Percentiles rank a stretch among this genome's conserved stretches.
phyloP scores from a whole-genome alignment of 2,888 invertebrate genomes.

The Oxyteleia sp. region DNA sequence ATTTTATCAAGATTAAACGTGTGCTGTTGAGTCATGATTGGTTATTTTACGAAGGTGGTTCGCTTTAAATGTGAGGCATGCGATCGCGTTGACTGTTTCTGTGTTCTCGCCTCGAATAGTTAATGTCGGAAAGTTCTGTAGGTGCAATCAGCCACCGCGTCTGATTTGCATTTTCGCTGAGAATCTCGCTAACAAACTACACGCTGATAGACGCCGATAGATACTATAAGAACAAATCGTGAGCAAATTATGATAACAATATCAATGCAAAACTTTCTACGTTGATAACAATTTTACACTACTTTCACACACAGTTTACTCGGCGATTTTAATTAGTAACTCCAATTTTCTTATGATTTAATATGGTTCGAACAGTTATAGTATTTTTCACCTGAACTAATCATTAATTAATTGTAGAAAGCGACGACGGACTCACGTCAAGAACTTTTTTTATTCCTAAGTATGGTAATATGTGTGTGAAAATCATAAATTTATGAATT shows the following conservation, averaged over 20 bases:
- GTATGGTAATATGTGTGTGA: conserved; percentile 20
- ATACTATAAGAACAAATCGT: conserved; percentile 49
- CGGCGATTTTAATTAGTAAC: no score
- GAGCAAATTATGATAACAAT: conserved; percentile 61
- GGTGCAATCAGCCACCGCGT: conserved; percentile 31
- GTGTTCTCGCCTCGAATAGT: conserved; percentile 37
- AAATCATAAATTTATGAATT: conserved; percentile 36
- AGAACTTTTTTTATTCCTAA: conserved; percentile 17
- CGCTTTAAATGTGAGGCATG: conserved; percentile 40
- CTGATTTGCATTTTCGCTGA: conserved; percentile 55
- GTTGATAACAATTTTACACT: conserved; percentile 33
- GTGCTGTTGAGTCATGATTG: conserved; percentile 32
- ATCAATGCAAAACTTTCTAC: conserved; percentile 31
- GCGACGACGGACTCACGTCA: conserved; percentile 18
- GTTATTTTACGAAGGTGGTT: conserved; percentile 21
- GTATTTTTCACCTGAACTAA: not conserved
- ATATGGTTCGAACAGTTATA: not conserved
- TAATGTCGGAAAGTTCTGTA: conserved; percentile 35
- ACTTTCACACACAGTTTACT: conserved; percentile 1
- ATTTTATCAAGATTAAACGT: conserved; percentile 16
- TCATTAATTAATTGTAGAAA: conserved; percentile 29
- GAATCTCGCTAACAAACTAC: conserved; percentile 27
- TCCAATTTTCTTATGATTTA: conserved; percentile 8
- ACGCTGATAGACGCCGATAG: conserved; percentile 24
- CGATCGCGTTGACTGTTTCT: conserved; percentile 23